Base-by-base conservation (phyloP, 2,888 invertebrate species). In the Latrodectus hesperus region DNA sequence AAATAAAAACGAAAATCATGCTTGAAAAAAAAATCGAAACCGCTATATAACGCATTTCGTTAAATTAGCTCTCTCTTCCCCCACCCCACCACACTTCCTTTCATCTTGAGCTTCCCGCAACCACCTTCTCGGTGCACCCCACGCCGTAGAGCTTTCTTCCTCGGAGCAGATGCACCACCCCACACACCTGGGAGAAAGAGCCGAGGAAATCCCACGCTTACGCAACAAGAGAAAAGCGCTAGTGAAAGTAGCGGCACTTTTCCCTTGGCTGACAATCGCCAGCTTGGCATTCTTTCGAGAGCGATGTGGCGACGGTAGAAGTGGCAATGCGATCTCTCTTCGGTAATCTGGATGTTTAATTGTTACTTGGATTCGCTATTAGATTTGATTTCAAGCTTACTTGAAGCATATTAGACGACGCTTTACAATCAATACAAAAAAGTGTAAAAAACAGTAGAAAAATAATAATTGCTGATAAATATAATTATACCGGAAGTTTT, bases 181-280 rank as follows among this genome's bases (percentile, higher is more conserved):
- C 68, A 49, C 71, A 76, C 85, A 75, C 80, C 76, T 80, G 81
- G 72, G 55, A 53, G 64, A 67, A 67, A 38, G 60, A 52, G 64
- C 12, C 70, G 65, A 80, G 85, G 85, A 86, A 86, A 86, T 86
- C 85, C 85, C 85, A 86, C 85, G 85, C 85, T 86, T 86, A 80
- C 85, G 80, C 71, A 85, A 85, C 26, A 65, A 55, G 17, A 70
- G 38, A 52, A 68, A 60, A 26, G 52, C 71, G 64, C 71, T 60
- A 87, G 86, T 87, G 86, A 87, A 87, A 87, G 86, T 87, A 17
- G 22, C 74, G 60, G 49, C 52, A 17, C 51, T 72, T 26, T 26
- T 74, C n/a, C 51, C 52, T 26, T 65, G 74, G 73, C 65, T 60
- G 51, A 49, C 11, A 16, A 60, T 67, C 16, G 64, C n/a, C 53